Evolutionary conservation across 1,140 invertebrate genomes (phyloP).

Genomic region (Tetramorium alpestre): DNA sequence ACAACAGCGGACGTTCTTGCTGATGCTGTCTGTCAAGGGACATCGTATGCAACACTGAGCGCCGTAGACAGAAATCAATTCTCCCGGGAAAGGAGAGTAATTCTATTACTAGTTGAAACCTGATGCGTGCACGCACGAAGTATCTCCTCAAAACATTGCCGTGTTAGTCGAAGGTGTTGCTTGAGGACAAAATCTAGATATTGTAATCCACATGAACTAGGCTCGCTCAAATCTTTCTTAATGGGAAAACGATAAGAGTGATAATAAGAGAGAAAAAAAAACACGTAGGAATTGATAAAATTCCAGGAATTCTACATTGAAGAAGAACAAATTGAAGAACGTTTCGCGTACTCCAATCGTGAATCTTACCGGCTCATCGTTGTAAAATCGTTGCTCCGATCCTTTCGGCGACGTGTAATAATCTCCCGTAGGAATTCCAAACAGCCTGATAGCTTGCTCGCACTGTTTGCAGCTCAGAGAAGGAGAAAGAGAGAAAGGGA

Average conservation of each 20-base stretch:
- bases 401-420: not conserved
- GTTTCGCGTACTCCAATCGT: not conserved
- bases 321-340: no score
- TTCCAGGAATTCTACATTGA: no score
- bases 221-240: not conserved
- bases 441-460: not conserved
- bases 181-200: not conserved
- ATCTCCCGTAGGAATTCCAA: not conserved
- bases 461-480: not conserved
- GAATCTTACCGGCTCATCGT: not conserved
- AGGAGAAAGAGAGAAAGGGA: not conserved
- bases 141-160: slow-evolving; percentile 22
- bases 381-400: not conserved
- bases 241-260: not conserved
- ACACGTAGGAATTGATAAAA: no score
- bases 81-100: slow-evolving; percentile 75
- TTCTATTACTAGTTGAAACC: slow-evolving; percentile 84
- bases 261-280: not conserved
- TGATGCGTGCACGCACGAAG: slow-evolving; percentile 68
- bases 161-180: not conserved
- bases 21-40: slow-evolving; percentile 69
- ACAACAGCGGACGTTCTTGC: slow-evolving; percentile 2
- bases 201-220: not conserved
- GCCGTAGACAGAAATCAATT: slow-evolving; percentile 77
- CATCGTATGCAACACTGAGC: slow-evolving; percentile 71